Base-by-base conservation (phyloP, 2,113 vertebrate species). In the Hoplias malabaricus region DNA sequence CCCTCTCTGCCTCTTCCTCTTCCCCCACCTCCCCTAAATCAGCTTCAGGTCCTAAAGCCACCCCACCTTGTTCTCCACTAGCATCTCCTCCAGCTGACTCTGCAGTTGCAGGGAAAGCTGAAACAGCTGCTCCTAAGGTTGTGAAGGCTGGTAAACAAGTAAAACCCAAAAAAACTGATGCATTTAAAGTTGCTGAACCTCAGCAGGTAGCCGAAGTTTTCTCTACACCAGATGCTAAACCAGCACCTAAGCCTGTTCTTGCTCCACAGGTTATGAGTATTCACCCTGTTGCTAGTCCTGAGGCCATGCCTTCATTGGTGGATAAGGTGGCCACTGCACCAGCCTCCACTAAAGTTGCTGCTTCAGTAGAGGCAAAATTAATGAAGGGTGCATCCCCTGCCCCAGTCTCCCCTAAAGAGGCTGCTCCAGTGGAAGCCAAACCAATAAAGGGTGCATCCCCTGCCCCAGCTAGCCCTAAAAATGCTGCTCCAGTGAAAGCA, bases 81-180 rank as follows among this genome's bases (percentile, higher is more conserved):
- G 77, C 46, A 34, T 88, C 14, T 77, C 88, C 87, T 69, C 83
- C 77, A 21, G 86, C 54, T 71, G 80, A 81, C 63, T 79, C 84
- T 36, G 82, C 81, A 74, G 69, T n/a, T 73, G 82, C 85, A 82
- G 85, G 61, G 82, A 89, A 89, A 77, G 85, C 72, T 84, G 88
- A 80, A 75, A 85, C 84, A 65, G 84, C 72, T 25, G 80, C 78
- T 83, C 89, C 92, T 6, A 93, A 91, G 79, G 89, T 93, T 80
- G 87, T 93, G 11, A 92, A 92, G 72, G 91, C 89, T 85, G 88
- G 90, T 16, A 93, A 93, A 87, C 90, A 91, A 75, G 89, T 80
- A 68, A 93, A 90, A 78, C 2, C 74, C 70, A 90, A 86, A 72
- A 91, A 92, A 81, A 81, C 42, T 56, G 89, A 90, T 74, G 77